Conservation (phyloP, 2,113 vertebrate genomes). For the Gobiocypris rarus region DNA sequence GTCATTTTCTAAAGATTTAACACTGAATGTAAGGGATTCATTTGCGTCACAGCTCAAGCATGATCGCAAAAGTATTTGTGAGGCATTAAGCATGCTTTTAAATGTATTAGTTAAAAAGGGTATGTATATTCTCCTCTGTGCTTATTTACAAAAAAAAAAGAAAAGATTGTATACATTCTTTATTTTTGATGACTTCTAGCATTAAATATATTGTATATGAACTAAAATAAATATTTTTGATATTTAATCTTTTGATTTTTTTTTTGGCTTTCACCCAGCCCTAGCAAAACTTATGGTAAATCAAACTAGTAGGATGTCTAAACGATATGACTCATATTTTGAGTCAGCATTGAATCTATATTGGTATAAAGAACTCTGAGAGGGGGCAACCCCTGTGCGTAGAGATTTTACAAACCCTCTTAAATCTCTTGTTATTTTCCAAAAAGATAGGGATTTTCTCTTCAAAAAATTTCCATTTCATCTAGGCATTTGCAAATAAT, state of each 20-base stretch:
- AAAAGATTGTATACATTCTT: background rate
- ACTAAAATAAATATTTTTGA: background rate
- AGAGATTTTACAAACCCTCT: background rate
- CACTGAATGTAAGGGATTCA: no score
- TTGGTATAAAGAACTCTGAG: background rate
- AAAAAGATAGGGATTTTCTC: constrained; percentile 9
- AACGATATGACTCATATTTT: constrained; percentile 21
- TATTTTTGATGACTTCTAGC: background rate
- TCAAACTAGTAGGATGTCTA: constrained; percentile 5
- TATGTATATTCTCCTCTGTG: background rate
- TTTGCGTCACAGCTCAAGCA: no score
- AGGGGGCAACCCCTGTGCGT: background rate
- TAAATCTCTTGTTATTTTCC: background rate
- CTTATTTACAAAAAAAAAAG: background rate
- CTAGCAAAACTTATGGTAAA: constrained; percentile 4
- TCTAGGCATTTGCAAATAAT: constrained; percentile 18
- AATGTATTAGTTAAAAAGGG: no score
- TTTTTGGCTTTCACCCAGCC: no score
- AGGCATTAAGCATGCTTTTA: no score
- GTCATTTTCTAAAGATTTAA: no score
- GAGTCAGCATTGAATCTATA: constrained; percentile 10
- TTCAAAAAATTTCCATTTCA: constrained; percentile 21
- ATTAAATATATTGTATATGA: background rate
- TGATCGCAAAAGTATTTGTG: no score
- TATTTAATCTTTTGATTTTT: background rate